These are phyloP conservation scores for Cacatua alba DNA, from an alignment of 2,113 vertebrate species.

Conservation along the genomic window DNA sequence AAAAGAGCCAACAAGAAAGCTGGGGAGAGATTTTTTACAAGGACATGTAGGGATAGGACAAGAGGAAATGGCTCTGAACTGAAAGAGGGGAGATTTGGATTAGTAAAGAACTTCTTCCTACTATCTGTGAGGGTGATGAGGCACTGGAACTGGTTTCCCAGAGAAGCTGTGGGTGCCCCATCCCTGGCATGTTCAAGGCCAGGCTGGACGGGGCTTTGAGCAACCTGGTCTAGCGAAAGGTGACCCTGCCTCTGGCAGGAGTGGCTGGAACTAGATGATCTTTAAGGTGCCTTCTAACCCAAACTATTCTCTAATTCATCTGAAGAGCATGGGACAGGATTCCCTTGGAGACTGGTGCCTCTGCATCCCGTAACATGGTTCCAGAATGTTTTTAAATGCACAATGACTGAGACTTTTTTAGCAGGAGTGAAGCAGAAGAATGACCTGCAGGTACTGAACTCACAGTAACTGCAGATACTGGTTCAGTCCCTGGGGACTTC, in stretches of 20 bases:
- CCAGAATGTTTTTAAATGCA: background rate
- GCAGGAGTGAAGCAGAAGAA: background rate
- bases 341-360: background rate
- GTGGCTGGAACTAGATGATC: background rate
- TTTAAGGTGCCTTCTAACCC: background rate
- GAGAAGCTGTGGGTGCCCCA: background rate
- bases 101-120: background rate
- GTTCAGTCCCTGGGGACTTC: background rate
- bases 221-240: background rate
- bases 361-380: fast-evolving
- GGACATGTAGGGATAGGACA: background rate
- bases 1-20: background rate
- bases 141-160: background rate
- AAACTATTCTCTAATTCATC: background rate
- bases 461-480: background rate
- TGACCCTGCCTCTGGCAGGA: background rate
- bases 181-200: background rate
- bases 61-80: background rate
- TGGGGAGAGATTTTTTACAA: background rate
- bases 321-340: background rate
- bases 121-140: background rate
- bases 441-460: background rate
- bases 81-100: background rate
- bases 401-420: background rate
- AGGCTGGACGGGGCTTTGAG: background rate